phyloP scores from a whole-genome alignment of 2,797 vertebrate species.

The Amblyopsis hoosieri region DNA sequence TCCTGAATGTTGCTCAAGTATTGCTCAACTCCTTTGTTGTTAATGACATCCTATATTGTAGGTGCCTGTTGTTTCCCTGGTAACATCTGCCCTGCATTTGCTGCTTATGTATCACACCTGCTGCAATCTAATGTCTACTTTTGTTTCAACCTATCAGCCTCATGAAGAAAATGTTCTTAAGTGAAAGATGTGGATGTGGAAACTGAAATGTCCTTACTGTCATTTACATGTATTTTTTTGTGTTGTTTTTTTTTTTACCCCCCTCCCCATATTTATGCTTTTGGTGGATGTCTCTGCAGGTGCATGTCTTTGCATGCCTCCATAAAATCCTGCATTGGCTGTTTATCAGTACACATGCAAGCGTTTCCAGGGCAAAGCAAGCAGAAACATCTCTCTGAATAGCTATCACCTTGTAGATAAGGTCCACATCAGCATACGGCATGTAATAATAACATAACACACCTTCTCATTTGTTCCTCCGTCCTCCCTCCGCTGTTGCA shows the following conservation, averaged over 20 bases:
- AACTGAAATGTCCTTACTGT: background rate
- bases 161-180: conserved; percentile 24
- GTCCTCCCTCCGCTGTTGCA: conserved; percentile 72
- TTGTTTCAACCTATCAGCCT: conserved; percentile 54
- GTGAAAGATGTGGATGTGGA: conserved; percentile 13
- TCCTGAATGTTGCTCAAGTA: conserved; percentile 40
- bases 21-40: conserved; percentile 52
- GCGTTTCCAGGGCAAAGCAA: background rate
- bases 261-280: background rate
- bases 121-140: conserved; percentile 53
- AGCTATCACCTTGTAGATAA: background rate
- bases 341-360: conserved; percentile 37
- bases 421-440: background rate
- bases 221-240: background rate
- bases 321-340: conserved; percentile 56
- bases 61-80: conserved; percentile 65
- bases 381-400: background rate
- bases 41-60: conserved; percentile 49
- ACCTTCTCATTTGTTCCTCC: background rate
- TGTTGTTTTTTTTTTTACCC: conserved; percentile 3
- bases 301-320: conserved; percentile 60
- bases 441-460: conserved; percentile 1
- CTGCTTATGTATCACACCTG: conserved; percentile 53
- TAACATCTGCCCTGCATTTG: conserved; percentile 54
- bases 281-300: conserved; percentile 17